Percentiles rank a stretch among this genome's conserved stretches.
These are phyloP conservation scores for Drusus annulatus DNA, from an alignment of 1,140 invertebrate species.

Conservation along the genomic window DNA sequence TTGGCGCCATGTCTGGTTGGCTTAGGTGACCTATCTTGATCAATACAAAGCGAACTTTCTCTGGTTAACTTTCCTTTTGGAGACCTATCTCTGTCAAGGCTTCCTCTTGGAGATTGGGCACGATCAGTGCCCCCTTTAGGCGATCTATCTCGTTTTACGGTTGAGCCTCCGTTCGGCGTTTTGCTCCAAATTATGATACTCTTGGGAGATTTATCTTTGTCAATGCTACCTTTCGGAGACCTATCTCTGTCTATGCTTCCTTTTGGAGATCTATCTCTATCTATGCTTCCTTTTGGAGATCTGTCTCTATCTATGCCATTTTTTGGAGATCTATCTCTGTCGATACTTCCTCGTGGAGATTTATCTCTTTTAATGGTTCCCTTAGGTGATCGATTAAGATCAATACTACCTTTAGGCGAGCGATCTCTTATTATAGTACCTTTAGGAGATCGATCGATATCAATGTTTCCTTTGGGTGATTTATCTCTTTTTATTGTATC, in stretches of 20 bases:
- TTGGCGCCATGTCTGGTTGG: conserved; percentile 38
- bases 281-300: conserved; percentile 59
- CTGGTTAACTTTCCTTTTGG: conserved; percentile 61
- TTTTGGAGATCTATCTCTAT: conserved; percentile 63
- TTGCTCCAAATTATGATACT: conserved; percentile 64
- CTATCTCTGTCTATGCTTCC: conserved; percentile 64
- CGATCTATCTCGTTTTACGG: conserved; percentile 62
- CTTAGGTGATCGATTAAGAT: conserved; percentile 62
- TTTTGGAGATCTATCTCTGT: conserved; percentile 63
- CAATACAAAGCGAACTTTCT: conserved; percentile 60
- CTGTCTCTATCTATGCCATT: conserved; percentile 62
- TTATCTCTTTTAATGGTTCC: conserved; percentile 61
- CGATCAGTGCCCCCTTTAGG: conserved; percentile 48
- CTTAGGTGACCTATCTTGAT: conserved; percentile 60
- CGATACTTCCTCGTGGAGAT: conserved; percentile 54
- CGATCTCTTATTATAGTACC: conserved; percentile 61
- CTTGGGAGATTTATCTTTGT: conserved; percentile 62
- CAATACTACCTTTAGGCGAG: conserved; percentile 54
- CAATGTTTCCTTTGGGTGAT: conserved; percentile 60
- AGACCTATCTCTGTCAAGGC: conserved; percentile 63
- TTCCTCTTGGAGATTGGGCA: conserved; percentile 65
- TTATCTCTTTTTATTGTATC: conserved; percentile 62
- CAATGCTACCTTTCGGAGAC: conserved; percentile 49
- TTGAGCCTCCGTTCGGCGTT: conserved; percentile 62
- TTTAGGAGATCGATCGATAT: conserved; percentile 63